These are phyloP conservation scores for Gadopsis bispinosus DNA, from an alignment of 2,797 vertebrate genomes.

Conservation along the genomic window DNA sequence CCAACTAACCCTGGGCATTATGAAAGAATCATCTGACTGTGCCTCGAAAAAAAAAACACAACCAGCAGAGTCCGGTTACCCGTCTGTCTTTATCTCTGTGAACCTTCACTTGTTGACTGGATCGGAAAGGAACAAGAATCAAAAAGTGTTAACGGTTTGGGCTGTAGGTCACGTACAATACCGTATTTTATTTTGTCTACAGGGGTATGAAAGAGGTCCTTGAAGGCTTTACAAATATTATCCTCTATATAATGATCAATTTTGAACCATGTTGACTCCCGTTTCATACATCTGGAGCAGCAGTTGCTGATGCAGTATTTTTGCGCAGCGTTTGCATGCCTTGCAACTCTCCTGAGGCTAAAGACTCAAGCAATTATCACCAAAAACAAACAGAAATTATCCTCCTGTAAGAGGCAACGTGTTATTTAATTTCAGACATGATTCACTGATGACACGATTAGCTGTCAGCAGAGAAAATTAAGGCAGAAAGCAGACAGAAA, in stretches of 20 bases:
- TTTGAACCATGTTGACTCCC: not conserved
- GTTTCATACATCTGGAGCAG: constrained; percentile 22
- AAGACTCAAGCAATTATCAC: constrained; percentile 57
- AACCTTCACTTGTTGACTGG: constrained; percentile 79
- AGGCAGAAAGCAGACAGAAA: not conserved
- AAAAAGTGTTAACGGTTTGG: constrained; percentile 37
- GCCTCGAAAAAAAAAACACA: constrained; percentile 41
- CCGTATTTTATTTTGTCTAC: not conserved
- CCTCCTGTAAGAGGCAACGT: constrained; percentile 41
- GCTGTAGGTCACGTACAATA: constrained; percentile 3
- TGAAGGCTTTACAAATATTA: not conserved
- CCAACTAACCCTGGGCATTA: constrained; percentile 16
- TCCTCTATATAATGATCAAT: not conserved
- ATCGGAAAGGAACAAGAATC: constrained; percentile 55
- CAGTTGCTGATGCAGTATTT: constrained; percentile 30
- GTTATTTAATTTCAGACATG: constrained; percentile 70
- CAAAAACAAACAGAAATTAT: constrained; percentile 67
- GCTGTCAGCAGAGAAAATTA: constrained; percentile 26
- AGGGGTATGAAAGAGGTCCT: not conserved
- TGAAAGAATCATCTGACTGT: constrained; percentile 34
- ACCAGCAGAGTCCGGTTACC: constrained; percentile 82
- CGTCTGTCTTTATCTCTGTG: constrained; percentile 80
- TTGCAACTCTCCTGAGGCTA: constrained; percentile 42
- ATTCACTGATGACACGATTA: constrained; percentile 56
- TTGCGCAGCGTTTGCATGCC: constrained; percentile 12